These are phyloP conservation scores for Meriones psammophilus DNA, from an alignment of 2,797 vertebrate genomes.

Conservation along the genomic window DNA sequence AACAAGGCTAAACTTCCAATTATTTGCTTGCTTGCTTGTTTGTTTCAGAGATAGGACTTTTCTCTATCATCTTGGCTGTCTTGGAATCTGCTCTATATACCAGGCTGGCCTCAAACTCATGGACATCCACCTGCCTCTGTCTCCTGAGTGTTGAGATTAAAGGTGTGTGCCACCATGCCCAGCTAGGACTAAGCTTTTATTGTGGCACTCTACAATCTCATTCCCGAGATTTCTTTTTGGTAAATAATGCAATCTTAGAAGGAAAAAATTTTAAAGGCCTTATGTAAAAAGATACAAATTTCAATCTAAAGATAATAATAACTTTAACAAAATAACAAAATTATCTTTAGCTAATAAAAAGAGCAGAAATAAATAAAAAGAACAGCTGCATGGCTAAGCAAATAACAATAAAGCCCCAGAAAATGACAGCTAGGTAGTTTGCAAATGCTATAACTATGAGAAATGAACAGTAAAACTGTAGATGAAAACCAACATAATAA, in stretches of 20 bases:
- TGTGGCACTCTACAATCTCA: neutral
- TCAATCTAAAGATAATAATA: neutral
- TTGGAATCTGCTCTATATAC: neutral
- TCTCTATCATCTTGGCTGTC: neutral
- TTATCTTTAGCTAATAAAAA: too few species aligned
- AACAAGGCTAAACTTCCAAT: neutral
- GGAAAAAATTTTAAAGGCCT: neutral
- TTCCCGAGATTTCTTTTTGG: constrained; percentile 27
- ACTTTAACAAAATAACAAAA: too few species aligned
- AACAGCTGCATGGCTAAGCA: neutral
- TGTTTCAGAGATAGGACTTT: neutral
- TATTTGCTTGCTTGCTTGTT: neutral
- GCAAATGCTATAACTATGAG: neutral
- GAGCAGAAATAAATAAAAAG: neutral
- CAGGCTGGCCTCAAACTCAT: neutral
- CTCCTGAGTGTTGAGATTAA: neutral
- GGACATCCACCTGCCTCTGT: neutral
- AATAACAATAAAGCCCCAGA: neutral
- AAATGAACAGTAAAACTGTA: neutral
- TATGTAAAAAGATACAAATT: neutral
- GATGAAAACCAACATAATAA: neutral
- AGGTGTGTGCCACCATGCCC: neutral
- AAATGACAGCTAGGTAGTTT: neutral
- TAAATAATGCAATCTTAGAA: constrained; percentile 33
- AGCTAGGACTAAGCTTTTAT: neutral